Conservation (phyloP, 2,888 invertebrate species). For the Xanthostigma xanthostigma region DNA sequence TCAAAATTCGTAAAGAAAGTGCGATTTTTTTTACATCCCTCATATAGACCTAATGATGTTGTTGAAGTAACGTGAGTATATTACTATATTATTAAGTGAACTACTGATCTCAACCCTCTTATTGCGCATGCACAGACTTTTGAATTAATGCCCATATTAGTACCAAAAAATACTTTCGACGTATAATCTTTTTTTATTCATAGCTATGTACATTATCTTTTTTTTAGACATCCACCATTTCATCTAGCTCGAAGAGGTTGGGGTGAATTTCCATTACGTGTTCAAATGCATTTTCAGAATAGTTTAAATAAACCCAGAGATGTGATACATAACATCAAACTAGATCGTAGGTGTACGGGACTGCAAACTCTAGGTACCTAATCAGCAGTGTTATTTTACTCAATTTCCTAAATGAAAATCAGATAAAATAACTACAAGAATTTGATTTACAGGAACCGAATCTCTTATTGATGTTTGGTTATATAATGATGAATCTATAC, state of each 20-base stretch:
- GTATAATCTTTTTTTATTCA: no score
- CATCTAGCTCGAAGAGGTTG: conserved; percentile 75
- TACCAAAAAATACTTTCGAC: no score
- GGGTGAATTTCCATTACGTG: conserved; percentile 79
- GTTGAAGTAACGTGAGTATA: conserved; percentile 57
- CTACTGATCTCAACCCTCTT: no score
- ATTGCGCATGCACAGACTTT: no score
- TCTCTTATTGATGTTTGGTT: conserved; percentile 62
- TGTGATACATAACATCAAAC: conserved; percentile 61
- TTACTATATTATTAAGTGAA: not conserved
- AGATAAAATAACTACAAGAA: conserved; percentile 1
- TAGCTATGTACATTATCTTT: conserved; percentile 3
- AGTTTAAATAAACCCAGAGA: conserved; percentile 61
- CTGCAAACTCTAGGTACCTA: conserved; percentile 57
- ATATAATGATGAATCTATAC: conserved; percentile 21
- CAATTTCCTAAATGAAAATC: not conserved
- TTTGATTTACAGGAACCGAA: conserved; percentile 50
- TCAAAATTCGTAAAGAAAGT: conserved; percentile 55
- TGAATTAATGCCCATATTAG: no score
- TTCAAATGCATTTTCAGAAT: conserved; percentile 66
- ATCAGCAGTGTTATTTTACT: not conserved
- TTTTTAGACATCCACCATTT: conserved; percentile 57
- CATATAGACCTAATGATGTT: conserved; percentile 74
- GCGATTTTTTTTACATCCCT: conserved; percentile 67
- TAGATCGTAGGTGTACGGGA: conserved; percentile 71